Base-by-base conservation (phyloP, 2,113 vertebrate genomes). In the Dromaius novaehollandiae region DNA sequence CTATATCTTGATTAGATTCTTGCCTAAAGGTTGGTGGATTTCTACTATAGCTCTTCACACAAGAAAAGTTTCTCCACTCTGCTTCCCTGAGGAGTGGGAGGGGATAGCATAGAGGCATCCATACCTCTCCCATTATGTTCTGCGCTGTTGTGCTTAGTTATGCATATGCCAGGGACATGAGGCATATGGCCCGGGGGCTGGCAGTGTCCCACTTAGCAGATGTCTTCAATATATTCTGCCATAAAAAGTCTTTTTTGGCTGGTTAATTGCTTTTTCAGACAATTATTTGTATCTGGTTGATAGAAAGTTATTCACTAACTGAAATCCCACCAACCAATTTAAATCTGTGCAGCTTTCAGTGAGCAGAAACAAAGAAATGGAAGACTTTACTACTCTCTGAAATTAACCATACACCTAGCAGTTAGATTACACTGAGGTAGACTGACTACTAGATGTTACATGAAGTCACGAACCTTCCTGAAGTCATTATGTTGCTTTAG, bases 161-260 rank as follows among this genome's bases (percentile, higher is more conserved):
- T 81, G 25, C 96, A 95, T 97, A 98, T 97, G 98, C 96, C 97
- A 92, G 75, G 95, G 96, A 98, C 96, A 88, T 17, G 50, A 70
- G 78, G 91, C 98, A 98, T 98, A 98, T 98, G 98, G 97, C 95
- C 97, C 0, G 36, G 97, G 96, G 97, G 97, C 94, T 97, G 97
- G 95, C 94, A 81, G 76, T 90, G 90, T 95, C 97, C 97, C 85
- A 10, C 95, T 97, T 68, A 97, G 95, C 98, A 98, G 97, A 98
- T 98, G 98, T 96, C 97, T 96, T 81, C 74, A 93, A 94, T 90
- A 96, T 80, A 97, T 97, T 95, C 91, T 97, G 96, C 95, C 96
- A 97, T 93, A 93, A 96, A 90, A 93, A 97, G 78, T 89, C 91
- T 95, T 97, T 97, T 92, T 95, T 95, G 94, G 87, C 95, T 97